A percentile compares a stretch with the other conserved stretches of the same genome.
Conservation (phyloP, 2,888 invertebrate genomes). For the Cosmorhoe ocellata region DNA sequence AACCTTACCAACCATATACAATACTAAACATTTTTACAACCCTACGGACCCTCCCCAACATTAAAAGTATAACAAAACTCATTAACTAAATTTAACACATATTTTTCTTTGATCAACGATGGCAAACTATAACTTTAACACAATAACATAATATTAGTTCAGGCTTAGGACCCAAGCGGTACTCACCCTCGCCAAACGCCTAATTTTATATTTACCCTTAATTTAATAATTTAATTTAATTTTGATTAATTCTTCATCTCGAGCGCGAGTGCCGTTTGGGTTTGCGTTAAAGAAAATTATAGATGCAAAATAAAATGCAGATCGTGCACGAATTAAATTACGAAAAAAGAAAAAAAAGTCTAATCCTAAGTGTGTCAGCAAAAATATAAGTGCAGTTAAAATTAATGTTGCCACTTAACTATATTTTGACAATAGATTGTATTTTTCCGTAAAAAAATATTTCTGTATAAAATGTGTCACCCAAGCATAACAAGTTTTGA, state of each 20-base stretch:
- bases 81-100: slow-evolving; percentile 77
- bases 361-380: slow-evolving; percentile 80
- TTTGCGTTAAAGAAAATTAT: slow-evolving; percentile 49
- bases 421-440: slow-evolving; percentile 76
- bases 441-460: slow-evolving; percentile 77
- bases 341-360: slow-evolving; percentile 64
- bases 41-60: slow-evolving; percentile 58
- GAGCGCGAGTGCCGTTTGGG: slow-evolving; percentile 53
- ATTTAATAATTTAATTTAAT: slow-evolving; percentile 60
- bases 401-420: slow-evolving; percentile 80
- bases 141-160: slow-evolving; percentile 76
- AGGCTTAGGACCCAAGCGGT: slow-evolving; percentile 61
- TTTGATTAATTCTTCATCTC: slow-evolving; percentile 47
- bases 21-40: slow-evolving; percentile 78
- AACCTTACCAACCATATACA: slow-evolving; percentile 71
- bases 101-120: slow-evolving; percentile 79
- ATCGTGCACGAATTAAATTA: slow-evolving; percentile 80
- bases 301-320: slow-evolving; percentile 77
- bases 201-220: slow-evolving; percentile 43
- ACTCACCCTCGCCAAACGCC: slow-evolving; percentile 48
- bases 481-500: slow-evolving; percentile 70
- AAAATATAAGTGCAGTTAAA: slow-evolving; percentile 77
- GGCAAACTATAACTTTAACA: slow-evolving; percentile 79
- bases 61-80: slow-evolving; percentile 77
- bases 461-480: slow-evolving; percentile 80